A percentile compares a stretch with the other conserved stretches of the same genome.
phyloP scores from a whole-genome alignment of 2,113 vertebrate species.

The Ursus arctos region DNA sequence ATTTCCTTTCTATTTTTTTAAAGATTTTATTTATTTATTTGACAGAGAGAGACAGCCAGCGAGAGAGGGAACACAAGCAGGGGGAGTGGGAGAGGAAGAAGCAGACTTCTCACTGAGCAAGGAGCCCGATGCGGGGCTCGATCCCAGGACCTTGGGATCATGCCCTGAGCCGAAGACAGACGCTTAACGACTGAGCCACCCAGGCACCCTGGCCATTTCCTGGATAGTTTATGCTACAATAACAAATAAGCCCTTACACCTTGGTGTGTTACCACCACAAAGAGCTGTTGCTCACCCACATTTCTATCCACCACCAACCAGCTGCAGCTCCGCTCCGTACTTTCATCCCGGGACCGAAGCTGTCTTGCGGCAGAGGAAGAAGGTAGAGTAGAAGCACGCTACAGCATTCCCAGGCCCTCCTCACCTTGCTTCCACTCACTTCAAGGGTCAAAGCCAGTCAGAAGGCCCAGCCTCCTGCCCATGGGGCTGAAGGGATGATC shows the following conservation, averaged over 20 bases:
- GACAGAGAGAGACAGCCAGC: no score
- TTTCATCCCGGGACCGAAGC: neutral
- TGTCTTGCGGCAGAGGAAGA: neutral
- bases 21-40: no score
- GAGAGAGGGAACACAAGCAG: no score
- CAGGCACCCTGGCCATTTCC: neutral
- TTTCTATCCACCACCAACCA: neutral
- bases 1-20: neutral
- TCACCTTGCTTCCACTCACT: no score
- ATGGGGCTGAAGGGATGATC: neutral
- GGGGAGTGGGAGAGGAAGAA: no score
- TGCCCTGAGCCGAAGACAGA: no score
- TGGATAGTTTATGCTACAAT: neutral
- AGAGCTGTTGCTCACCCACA: neutral
- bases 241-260: neutral
- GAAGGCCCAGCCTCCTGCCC: neutral
- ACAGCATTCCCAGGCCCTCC: neutral
- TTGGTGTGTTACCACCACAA: neutral
- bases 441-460: neutral
- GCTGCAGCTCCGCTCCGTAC: neutral
- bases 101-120: no score
- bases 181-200: no score
- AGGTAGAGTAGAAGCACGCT: fast-evolving
- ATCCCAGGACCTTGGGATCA: no score
- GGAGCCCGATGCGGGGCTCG: no score